Evolutionary conservation across 1,140 invertebrate species (phyloP), one percentile per base, ranked within the genome.

Genomic region (Linepithema humile): DNA sequence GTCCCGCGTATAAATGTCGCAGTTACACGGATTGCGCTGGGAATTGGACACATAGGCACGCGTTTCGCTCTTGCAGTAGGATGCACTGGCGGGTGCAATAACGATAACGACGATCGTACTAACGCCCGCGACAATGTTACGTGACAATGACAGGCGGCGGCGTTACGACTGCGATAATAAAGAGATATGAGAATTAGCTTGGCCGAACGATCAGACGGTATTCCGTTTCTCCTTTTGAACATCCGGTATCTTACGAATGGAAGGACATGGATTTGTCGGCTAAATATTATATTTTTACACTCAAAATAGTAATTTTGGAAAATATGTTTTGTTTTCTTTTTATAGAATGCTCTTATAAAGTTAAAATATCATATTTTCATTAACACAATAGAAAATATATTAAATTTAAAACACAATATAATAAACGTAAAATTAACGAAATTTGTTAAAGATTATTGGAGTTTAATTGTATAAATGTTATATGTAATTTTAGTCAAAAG

Each of bases 41-140:
- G 60, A 83, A 78, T 83, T 83, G 82, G 48, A 20, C 75, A 80
- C 74, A 32, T 77, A 65, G 78, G 78, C 55, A 50, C 53, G 29
- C 48, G 53, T 45, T 12, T 7, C 55, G n/a, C 29, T 69, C 60
- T 69, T 29, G 45, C n/a, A 50, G n/a, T 26, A 10, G 72, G 82
- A 77, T 83, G 82, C 82, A 83, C 26, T 45, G n/a, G 29, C 73
- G 60, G 59, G 62, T 65, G 73, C 82, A 83, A 83, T 83, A 83
- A 83, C 82, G 74, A 83, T 83, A 83, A 83, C 73, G 40, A 20
- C 60, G 82, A 83, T 83, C 38, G 82, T 29, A 43, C 35, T 50
- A 65, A 83, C 48, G 59, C 26, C 9, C 82, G 45, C 60, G 59
- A 65, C 75, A 55, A 43, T 29, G 72, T 80, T 80, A 69, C 64